Evolutionary conservation across 1,140 invertebrate genomes (phyloP).

Genomic region (Neodiprion virginianus): DNA sequence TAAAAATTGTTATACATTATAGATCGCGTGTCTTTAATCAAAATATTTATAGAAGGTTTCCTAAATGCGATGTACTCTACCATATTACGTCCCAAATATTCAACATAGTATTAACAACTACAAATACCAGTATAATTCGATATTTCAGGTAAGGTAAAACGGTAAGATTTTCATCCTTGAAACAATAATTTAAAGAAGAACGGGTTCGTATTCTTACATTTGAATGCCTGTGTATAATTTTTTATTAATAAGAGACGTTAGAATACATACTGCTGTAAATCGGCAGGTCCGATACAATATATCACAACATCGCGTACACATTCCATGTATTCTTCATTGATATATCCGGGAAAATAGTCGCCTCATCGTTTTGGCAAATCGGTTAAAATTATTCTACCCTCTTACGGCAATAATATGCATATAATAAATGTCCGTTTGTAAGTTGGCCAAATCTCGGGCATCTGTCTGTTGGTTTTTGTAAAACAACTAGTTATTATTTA

Average conservation of each 20-base stretch:
- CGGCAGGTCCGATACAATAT: neutral
- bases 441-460: too few species aligned
- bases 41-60: slow-evolving; percentile 23
- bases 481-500: too few species aligned
- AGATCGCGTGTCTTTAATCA: slow-evolving; percentile 43
- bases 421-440: too few species aligned
- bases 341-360: too few species aligned
- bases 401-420: too few species aligned
- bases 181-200: neutral
- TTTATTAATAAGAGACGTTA: neutral
- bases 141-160: slow-evolving; percentile 7
- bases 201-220: too few species aligned
- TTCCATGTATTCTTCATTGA: too few species aligned
- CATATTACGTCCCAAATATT: neutral
- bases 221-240: neutral
- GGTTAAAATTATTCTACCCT: too few species aligned
- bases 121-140: neutral
- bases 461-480: too few species aligned
- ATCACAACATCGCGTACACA: neutral
- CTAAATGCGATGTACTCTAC: slow-evolving; percentile 9
- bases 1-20: slow-evolving; percentile 54
- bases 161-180: neutral
- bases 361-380: too few species aligned
- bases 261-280: neutral
- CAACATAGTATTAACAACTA: neutral